Evolutionary conservation across 2,797 vertebrate genomes (phyloP).

Genomic region (Selene dorsalis): DNA sequence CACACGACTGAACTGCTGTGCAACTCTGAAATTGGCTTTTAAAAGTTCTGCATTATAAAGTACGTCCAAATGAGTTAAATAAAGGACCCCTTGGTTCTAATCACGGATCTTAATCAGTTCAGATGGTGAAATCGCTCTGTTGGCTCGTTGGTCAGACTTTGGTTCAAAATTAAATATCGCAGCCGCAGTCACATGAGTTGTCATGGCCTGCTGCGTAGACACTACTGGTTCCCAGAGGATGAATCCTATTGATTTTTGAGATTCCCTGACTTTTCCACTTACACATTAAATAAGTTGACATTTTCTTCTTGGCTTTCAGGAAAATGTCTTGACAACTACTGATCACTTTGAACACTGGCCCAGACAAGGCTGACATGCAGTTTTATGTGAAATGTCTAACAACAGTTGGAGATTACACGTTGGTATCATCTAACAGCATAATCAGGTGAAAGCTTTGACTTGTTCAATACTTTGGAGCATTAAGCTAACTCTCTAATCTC

Average conservation of each 20-base stretch:
- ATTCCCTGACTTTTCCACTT: neutral
- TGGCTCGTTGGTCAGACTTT: neutral
- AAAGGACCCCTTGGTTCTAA: constrained; percentile 9
- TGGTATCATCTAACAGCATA: too few relatives aligned
- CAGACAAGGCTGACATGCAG: neutral
- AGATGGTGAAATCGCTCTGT: neutral
- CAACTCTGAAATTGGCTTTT: constrained; percentile 44
- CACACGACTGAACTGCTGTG: constrained; percentile 35
- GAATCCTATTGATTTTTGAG: neutral
- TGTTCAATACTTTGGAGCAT: neutral
- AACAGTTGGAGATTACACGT: too few relatives aligned
- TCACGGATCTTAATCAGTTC: constrained; percentile 18
- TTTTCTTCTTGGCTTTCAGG: neutral
- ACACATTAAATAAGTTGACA: neutral
- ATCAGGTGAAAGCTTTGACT: neutral
- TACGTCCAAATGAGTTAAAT: constrained; percentile 31
- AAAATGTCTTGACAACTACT: neutral
- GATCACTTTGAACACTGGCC: neutral
- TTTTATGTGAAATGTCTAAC: neutral
- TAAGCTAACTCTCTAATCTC: neutral
- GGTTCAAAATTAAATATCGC: neutral
- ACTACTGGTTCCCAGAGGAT: neutral
- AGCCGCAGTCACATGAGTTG: neutral
- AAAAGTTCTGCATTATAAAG: constrained; percentile 45
- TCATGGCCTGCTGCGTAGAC: neutral